Conservation (phyloP, 64 coral and sea anemone species). For the Acropora tenuis region DNA sequence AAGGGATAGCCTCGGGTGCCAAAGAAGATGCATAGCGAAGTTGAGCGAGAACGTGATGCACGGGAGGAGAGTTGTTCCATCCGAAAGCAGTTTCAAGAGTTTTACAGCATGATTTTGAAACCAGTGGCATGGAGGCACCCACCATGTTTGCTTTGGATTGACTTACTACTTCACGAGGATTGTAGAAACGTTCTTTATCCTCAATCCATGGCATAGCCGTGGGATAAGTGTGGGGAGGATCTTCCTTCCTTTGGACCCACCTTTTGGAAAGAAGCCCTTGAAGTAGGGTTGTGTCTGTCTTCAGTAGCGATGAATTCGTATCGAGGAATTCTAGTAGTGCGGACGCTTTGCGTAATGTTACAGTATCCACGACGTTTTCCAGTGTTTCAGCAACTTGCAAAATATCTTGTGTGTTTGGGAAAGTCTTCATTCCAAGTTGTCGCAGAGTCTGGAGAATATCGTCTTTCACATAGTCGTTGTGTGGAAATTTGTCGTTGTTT, state of each 20-base stretch:
- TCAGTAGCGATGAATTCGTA: background rate
- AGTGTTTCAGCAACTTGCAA: constrained; percentile 31
- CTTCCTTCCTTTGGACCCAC: constrained; percentile 30
- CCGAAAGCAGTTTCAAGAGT: constrained; percentile 54
- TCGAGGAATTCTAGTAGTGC: constrained; percentile 44
- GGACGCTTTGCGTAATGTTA: constrained; percentile 29
- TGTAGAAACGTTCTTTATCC: background rate
- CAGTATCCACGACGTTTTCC: background rate
- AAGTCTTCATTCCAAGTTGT: constrained; percentile 58
- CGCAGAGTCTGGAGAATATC: constrained; percentile 49
- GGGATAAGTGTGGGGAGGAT: constrained; percentile 24
- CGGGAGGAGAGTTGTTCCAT: constrained; percentile 60
- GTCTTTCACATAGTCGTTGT: constrained; percentile 18
- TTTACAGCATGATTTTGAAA: background rate
- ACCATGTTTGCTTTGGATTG: constrained; percentile 41
- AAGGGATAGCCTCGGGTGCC: background rate
- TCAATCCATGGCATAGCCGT: constrained; percentile 27
- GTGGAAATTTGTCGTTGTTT: constrained; percentile 66
- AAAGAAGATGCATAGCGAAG: constrained; percentile 43
- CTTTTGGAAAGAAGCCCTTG: constrained; percentile 9
- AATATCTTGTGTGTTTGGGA: constrained; percentile 20
- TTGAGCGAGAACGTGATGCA: constrained; percentile 45
- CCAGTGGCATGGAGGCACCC: constrained; percentile 56
- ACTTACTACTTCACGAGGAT: constrained; percentile 31
- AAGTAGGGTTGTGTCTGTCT: background rate